Evolutionary conservation across 2,113 vertebrate genomes (phyloP).

Genomic region (Pseudonaja textilis): DNA sequence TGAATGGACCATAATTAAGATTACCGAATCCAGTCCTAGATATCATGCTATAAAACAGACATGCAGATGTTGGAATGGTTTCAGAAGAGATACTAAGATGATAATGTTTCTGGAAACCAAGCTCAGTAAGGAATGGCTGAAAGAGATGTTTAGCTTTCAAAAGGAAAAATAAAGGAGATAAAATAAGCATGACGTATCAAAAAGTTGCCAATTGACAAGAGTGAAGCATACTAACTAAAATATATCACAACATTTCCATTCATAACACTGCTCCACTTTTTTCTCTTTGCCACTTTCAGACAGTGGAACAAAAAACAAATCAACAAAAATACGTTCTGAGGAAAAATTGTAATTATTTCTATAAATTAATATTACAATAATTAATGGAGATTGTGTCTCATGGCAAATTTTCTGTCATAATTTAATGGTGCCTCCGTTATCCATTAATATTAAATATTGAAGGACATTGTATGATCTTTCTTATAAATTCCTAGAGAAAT

Average conservation of each 20-base stretch:
- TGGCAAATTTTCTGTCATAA: not conserved
- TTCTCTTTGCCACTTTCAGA: not conserved
- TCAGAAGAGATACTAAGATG: not conserved
- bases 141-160: not conserved
- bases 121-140: not conserved
- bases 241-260: not conserved
- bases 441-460: not conserved
- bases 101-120: not conserved
- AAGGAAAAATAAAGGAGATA: not conserved
- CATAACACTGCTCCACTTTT: not conserved
- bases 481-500: not conserved
- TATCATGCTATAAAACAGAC: not conserved
- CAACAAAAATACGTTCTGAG: not conserved
- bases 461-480: not conserved
- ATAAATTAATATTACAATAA: not conserved
- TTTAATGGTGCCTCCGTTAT: not conserved
- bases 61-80: not conserved
- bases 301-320: not conserved
- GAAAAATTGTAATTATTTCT: not conserved
- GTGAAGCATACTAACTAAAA: not conserved
- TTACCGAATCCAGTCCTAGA: not conserved
- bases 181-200: not conserved
- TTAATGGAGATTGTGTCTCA: not conserved
- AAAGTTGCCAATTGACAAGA: not conserved
- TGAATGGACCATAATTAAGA: not conserved